phyloP scores from a whole-genome alignment of 2,888 invertebrate genomes.

The Brachylomia viminalis region DNA sequence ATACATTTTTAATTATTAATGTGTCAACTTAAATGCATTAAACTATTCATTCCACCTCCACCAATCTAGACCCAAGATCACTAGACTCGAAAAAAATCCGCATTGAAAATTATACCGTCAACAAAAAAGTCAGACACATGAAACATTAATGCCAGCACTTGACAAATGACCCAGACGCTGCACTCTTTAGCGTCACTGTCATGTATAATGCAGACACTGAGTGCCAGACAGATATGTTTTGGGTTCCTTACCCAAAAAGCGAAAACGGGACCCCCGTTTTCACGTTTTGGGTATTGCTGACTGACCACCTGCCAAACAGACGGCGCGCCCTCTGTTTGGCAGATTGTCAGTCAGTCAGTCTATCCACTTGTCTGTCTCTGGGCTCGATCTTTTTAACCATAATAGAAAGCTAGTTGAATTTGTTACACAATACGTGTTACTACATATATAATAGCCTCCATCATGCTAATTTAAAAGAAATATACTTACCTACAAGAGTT shows the following conservation, averaged over 20 bases:
- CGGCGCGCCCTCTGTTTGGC: background rate
- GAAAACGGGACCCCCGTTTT: background rate
- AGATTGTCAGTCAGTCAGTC: background rate
- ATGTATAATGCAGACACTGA: conserved; percentile 76
- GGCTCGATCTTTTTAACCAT: background rate
- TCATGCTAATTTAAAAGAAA: background rate
- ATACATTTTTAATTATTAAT: background rate
- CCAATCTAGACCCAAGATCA: conserved; percentile 22
- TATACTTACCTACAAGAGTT: background rate
- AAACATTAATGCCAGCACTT: conserved; percentile 80
- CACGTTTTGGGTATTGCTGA: background rate
- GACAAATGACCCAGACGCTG: conserved; percentile 85
- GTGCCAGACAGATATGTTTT: conserved; percentile 73
- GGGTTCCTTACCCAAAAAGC: conserved; percentile 3
- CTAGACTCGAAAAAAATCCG: conserved; percentile 57
- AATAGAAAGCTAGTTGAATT: background rate
- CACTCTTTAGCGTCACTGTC: conserved; percentile 81
- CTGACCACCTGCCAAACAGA: too few relatives aligned
- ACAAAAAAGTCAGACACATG: conserved; percentile 71
- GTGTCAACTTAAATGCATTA: background rate
- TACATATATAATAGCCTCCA: background rate
- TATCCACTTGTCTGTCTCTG: too few relatives aligned
- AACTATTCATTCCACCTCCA: conserved; percentile 2
- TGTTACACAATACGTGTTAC: background rate
- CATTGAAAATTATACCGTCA: conserved; percentile 48